Evolutionary conservation across 2,113 vertebrate species (phyloP).

Genomic region (Willisornis vidua): DNA sequence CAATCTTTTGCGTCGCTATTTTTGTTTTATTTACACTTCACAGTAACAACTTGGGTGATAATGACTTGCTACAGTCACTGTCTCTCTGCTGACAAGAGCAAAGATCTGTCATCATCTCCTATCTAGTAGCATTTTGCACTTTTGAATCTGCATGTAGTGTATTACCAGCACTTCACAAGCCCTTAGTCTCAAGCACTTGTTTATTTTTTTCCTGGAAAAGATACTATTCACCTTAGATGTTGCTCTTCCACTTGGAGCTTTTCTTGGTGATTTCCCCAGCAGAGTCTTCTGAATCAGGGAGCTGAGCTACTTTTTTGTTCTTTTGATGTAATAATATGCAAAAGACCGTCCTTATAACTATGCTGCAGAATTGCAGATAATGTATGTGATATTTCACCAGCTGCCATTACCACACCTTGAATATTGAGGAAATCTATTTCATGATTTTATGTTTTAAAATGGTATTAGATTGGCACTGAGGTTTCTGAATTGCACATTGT

Average conservation of each 20-base stretch:
- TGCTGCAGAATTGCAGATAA: not conserved
- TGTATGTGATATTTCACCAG: not conserved
- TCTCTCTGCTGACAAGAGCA: slow-evolving; percentile 69
- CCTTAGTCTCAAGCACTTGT: slow-evolving; percentile 14
- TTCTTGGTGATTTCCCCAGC: not conserved
- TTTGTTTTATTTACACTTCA: slow-evolving; percentile 70
- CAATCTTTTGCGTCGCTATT: slow-evolving; percentile 34
- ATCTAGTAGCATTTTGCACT: slow-evolving; percentile 58
- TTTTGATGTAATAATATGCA: not conserved
- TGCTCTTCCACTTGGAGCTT: not conserved
- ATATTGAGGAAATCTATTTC: not conserved
- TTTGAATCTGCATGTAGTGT: slow-evolving; percentile 41
- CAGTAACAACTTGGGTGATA: slow-evolving; percentile 69
- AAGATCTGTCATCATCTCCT: slow-evolving; percentile 64
- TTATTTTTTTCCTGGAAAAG: not conserved
- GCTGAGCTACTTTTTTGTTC: not conserved
- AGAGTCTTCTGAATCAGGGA: not conserved
- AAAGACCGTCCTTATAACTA: not conserved
- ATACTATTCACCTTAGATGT: not conserved
- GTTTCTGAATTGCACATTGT: not conserved
- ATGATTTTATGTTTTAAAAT: not conserved
- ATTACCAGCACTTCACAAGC: slow-evolving; percentile 42
- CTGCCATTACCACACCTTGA: not conserved
- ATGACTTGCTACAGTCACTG: slow-evolving; percentile 65
- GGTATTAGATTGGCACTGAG: not conserved